Conservation (phyloP, 64 coral and sea anemone genomes). For the Porites lutea region DNA sequence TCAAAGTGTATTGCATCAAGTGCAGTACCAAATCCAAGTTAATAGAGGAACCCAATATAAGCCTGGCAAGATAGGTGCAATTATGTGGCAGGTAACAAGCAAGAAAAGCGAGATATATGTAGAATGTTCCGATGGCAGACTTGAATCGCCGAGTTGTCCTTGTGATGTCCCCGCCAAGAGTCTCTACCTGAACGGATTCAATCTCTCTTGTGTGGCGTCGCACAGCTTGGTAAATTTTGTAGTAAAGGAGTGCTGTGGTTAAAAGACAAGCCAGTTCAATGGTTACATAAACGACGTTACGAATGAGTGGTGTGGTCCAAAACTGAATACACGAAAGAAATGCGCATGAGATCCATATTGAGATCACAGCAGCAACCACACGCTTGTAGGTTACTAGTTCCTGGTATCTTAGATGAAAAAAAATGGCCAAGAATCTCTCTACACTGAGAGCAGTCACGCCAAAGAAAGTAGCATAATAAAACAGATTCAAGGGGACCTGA, state of each 20-base stretch:
- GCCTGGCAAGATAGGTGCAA: too few species aligned
- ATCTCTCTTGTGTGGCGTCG: not conserved
- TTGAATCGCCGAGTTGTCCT: not conserved
- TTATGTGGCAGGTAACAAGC: not conserved
- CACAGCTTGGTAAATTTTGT: not conserved
- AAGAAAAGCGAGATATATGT: not conserved
- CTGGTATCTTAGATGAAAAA: slow-evolving; percentile 1
- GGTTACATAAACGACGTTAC: too few species aligned
- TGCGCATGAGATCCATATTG: not conserved
- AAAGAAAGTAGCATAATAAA: not conserved
- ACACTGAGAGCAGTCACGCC: not conserved
- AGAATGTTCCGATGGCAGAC: not conserved
- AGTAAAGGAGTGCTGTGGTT: not conserved
- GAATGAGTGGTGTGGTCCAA: not conserved
- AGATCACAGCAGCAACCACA: not conserved
- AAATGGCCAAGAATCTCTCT: slow-evolving; percentile 9
- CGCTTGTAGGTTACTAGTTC: not conserved
- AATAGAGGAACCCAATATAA: not conserved
- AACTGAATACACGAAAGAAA: too few species aligned
- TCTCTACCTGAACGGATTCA: not conserved
- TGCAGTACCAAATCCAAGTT: too few species aligned
- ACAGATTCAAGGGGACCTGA: not conserved
- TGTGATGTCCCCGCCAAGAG: not conserved
- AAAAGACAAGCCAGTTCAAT: not conserved
- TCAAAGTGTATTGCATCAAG: too few species aligned